These are phyloP conservation scores for Ditula angustiorana DNA, from an alignment of 2,888 invertebrate species.

Conservation along the genomic window DNA sequence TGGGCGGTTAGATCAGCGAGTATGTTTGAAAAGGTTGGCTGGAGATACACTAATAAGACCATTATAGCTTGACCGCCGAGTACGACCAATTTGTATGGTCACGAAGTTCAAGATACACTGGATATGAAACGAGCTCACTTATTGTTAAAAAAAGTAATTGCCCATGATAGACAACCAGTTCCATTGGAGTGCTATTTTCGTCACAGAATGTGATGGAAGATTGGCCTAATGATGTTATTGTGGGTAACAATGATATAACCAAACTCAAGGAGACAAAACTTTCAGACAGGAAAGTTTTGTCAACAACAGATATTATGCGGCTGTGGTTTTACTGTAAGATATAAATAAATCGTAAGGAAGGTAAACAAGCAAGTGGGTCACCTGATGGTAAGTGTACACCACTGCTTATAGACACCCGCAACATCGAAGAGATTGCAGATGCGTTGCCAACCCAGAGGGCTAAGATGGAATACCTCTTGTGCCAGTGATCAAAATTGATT, in stretches of 20 bases:
- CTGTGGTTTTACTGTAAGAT: no score
- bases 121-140: constrained; percentile 6
- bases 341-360: no score
- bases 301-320: no score
- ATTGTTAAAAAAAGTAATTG: constrained; percentile 19
- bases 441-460: no score
- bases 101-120: constrained; percentile 1
- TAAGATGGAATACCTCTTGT: no score
- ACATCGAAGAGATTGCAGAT: no score
- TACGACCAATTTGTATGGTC: not conserved
- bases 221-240: not conserved
- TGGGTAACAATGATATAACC: not conserved
- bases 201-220: constrained; percentile 1
- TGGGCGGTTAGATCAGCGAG: not conserved
- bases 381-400: no score
- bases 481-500: no score
- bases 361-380: no score
- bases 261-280: no score
- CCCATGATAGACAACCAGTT: constrained; percentile 12
- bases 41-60: constrained; percentile 18
- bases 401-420: no score
- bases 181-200: constrained; percentile 4
- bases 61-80: not conserved
- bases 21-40: constrained; percentile 14
- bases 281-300: no score